Conservation (phyloP, 1,140 invertebrate genomes). For the Aphidius gifuensis region DNA sequence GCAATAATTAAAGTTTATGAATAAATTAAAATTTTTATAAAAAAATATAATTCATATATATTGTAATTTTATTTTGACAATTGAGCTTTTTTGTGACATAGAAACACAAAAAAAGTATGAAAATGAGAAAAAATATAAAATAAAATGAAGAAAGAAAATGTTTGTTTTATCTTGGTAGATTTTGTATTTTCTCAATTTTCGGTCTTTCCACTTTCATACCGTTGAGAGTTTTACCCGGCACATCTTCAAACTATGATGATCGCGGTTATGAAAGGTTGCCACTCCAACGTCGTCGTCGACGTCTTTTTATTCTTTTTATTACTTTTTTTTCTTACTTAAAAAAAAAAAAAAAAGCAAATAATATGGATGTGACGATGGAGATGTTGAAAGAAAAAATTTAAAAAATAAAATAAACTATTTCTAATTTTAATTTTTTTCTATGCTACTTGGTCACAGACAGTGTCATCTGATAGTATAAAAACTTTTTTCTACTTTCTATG, state of each 20-base stretch:
- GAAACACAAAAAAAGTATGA: background rate
- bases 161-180: constrained; percentile 14
- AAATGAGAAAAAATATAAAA: background rate
- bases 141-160: background rate
- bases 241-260: constrained; percentile 21
- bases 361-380: background rate
- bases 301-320: background rate
- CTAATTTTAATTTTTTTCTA: background rate
- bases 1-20: too few relatives aligned
- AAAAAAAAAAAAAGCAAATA: background rate
- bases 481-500: constrained; percentile 2
- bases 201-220: constrained; percentile 13
- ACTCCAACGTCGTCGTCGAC: background rate
- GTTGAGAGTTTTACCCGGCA: constrained; percentile 8
- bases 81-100: too few relatives aligned
- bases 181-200: constrained; percentile 14
- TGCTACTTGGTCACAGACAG: background rate
- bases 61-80: too few relatives aligned
- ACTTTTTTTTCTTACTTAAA: background rate
- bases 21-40: too few relatives aligned
- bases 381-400: background rate
- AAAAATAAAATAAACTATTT: constrained; percentile 4
- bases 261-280: constrained; percentile 18
- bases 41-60: too few relatives aligned
- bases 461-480: constrained; percentile 8